These are phyloP conservation scores for Acromyrmex charruanus DNA, from an alignment of 1,140 invertebrate species.

Conservation along the genomic window DNA sequence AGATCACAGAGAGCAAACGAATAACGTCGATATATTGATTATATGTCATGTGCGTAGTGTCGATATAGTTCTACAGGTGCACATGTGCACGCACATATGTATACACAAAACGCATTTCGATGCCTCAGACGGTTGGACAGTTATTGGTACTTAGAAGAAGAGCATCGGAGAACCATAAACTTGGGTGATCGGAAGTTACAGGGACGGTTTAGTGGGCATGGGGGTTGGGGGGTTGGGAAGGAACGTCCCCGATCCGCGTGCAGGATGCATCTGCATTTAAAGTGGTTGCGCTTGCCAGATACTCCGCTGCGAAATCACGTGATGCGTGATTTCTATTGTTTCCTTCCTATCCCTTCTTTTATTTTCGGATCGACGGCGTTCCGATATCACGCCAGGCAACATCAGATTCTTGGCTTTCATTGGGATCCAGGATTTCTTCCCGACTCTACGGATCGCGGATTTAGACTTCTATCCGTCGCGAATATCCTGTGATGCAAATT, in stretches of 20 bases:
- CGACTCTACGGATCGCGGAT: slow-evolving; percentile 45
- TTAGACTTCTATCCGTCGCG: slow-evolving; percentile 58
- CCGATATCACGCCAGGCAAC: slow-evolving; percentile 55
- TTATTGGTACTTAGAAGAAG: slow-evolving; percentile 77
- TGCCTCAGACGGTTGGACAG: slow-evolving; percentile 69
- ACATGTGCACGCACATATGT: background rate
- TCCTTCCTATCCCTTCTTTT: slow-evolving; percentile 23
- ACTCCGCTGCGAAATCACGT: slow-evolving; percentile 73
- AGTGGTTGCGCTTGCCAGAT: slow-evolving; percentile 74
- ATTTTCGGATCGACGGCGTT: slow-evolving; percentile 23
- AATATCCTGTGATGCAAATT: slow-evolving; percentile 57
- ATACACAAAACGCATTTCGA: slow-evolving; percentile 62
- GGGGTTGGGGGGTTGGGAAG: background rate
- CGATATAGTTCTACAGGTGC: slow-evolving; percentile 29
- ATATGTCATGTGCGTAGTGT: slow-evolving; percentile 59
- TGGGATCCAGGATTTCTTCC: slow-evolving; percentile 40
- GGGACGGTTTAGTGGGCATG: slow-evolving; percentile 16
- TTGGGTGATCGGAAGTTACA: slow-evolving; percentile 43
- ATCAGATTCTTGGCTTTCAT: slow-evolving; percentile 52
- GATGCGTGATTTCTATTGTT: slow-evolving; percentile 69
- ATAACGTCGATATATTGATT: slow-evolving; percentile 61
- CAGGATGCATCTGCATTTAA: slow-evolving; percentile 76
- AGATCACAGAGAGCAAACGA: background rate
- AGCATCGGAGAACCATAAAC: slow-evolving; percentile 76
- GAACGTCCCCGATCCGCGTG: slow-evolving; percentile 63